Evolutionary conservation across 2,113 vertebrate species (phyloP), one percentile per base, ranked within the genome.

Genomic region (Psammodynastes pulverulentus): DNA sequence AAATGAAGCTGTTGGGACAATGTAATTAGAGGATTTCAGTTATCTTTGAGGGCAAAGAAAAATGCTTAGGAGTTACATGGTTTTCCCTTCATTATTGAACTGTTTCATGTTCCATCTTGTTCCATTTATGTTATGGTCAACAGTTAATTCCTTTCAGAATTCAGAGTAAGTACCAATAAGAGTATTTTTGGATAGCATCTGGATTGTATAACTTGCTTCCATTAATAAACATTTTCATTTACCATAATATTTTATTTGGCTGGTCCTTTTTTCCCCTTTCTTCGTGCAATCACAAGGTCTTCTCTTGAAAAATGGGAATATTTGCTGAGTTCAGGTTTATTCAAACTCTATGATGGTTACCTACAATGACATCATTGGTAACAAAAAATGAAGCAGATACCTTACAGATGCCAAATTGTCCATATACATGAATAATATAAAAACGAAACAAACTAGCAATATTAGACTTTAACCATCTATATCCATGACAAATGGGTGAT

Each of bases 281-380:
- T 0, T 90, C 91, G 90, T 5, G 45, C 26, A 21, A 7, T 86
- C 13, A 39, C 10, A 51, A n/a, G 34, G 5, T 3, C 23, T 88
- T 58, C 52, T 96, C 51, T 8, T 91, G 86, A 91, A 92, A 95
- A 95, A 94, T 94, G 90, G 92, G 84, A 89, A 1, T 92, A 49
- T 53, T 92, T 90, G 90, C 5, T 15, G 91, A 46, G 0, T 48
- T 90, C 34, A 89, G n/a, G 72, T 90, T 53, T 90, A 56, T 84
- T 93, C 92, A 88, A 72, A 49, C 79, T 46, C 84, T 46, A 2
- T 21, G 67, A 79, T 17, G 0, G 4, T 62, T 53, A 88, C 4
- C 39, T 88, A 88, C 89, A 45, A 93, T 54, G 19, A 84, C 79
- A 79, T 91, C 9, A 92, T 84, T 39, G 48, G 23, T 56, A 94